Evolutionary conservation across 2,888 invertebrate genomes (phyloP), one percentile per base, ranked within the genome.

Genomic region (Phortica okadai): DNA sequence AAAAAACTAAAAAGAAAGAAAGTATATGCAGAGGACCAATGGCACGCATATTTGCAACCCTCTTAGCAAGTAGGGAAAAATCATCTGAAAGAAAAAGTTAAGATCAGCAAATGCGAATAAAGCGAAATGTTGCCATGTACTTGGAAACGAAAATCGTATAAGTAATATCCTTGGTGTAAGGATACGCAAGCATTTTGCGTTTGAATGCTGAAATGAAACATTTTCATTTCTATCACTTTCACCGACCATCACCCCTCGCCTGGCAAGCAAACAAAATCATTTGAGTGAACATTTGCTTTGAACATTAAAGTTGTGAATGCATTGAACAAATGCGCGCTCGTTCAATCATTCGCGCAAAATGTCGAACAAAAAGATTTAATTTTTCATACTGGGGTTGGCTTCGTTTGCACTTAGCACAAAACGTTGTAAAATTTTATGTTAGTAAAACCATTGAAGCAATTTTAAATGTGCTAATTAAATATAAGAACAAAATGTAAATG

Each of bases 111-210:
- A 21, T 21, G 21, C 21, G 21, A 0, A 21, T 21, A 21, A 21
- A 21, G 21, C 45, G 45, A 44, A 69, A 69, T 69, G 67, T 69
- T 69, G 45, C 45, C 67, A 42, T 69, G 44, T 41, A 42, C 41
- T 70, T 70, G 54, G 70, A 44, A 10, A 69, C 6, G 45, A 21
- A 21, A 54, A 21, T 70, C 70, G 50, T 70, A 54, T 70, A 70
- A 70, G 70, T 70, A 70, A 70, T 70, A 70, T 70, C 54, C 70
- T 33, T 70, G 54, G 54, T 41, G 25, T 25, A 54, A 70, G 70
- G 21, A 54, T 70, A 33, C 44, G 54, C 54, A 10, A 33, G 6
- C 6, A 11, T 42, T 69, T 44, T 54, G 54, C 54, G 54, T 54
- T n/a, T n/a, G n/a, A n/a, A 70, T 70, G 70, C 50, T 21, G 8